Percentiles rank a stretch among this genome's conserved stretches.
phyloP scores from a whole-genome alignment of 2,888 invertebrate genomes.

The Melanchra persicariae region DNA sequence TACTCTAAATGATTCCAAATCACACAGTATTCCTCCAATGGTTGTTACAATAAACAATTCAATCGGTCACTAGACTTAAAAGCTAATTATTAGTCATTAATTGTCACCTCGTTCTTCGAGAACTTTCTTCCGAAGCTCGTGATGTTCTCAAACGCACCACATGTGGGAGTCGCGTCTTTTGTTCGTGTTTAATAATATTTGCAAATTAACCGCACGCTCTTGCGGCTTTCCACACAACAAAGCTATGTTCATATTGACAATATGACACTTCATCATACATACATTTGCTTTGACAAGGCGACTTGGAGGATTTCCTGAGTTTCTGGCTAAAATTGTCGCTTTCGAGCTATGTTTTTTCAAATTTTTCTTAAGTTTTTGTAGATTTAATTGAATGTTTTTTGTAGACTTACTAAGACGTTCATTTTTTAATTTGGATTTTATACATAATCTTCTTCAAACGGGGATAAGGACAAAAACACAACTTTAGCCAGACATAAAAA shows the following conservation, averaged over 20 bases:
- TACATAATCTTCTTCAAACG: no score
- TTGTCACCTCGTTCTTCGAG: neutral
- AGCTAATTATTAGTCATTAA: neutral
- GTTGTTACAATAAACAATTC: no score
- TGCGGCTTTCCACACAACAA: constrained; percentile 57
- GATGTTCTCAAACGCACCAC: constrained; percentile 27
- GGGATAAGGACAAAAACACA: neutral
- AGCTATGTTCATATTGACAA: constrained; percentile 50
- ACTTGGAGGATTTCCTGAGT: constrained; percentile 9
- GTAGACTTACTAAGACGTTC: no score
- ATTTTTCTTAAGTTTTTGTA: no score
- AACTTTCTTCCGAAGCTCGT: constrained; percentile 42
- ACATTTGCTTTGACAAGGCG: constrained; percentile 3
- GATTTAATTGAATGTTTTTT: no score
- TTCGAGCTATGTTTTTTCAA: no score
- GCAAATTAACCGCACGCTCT: constrained; percentile 75
- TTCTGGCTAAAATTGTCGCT: neutral
- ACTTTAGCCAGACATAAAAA: neutral
- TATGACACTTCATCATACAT: constrained; percentile 28
- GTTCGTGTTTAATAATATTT: constrained; percentile 81
- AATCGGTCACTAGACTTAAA: no score
- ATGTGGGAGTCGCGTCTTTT: constrained; percentile 74
- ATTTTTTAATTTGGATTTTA: no score
- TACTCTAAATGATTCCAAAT: no score
- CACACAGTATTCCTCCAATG: no score